Evolutionary conservation across 2,797 vertebrate species (phyloP).

Genomic region (Microhierax caerulescens): DNA sequence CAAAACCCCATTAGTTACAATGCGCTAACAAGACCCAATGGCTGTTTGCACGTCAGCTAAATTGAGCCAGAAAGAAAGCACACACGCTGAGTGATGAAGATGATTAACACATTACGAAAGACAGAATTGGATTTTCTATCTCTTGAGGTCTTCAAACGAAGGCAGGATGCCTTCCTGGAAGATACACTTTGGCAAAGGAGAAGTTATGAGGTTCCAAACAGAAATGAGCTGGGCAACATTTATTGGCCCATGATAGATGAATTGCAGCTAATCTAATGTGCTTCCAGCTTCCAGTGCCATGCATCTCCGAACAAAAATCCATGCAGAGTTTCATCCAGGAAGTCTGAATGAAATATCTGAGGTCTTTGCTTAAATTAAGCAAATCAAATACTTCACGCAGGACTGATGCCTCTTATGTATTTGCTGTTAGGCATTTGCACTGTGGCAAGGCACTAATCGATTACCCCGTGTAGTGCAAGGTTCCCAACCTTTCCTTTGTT

Average conservation of each 20-base stretch:
- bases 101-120: constrained; percentile 16
- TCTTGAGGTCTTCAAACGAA: neutral
- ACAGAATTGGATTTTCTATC: constrained; percentile 39
- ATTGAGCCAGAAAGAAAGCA: neutral
- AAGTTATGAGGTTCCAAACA: neutral
- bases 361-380: neutral
- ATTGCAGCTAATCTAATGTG: neutral
- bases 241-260: constrained; percentile 6
- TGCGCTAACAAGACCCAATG: neutral
- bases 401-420: neutral
- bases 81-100: neutral
- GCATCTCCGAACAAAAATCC: neutral
- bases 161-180: neutral
- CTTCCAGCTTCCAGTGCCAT: neutral
- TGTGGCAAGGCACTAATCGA: neutral
- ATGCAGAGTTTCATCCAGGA: neutral
- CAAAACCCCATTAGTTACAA: neutral
- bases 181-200: neutral
- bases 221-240: neutral
- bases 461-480: accelerated
- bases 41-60: neutral
- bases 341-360: constrained; percentile 5
- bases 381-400: neutral
- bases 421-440: neutral
- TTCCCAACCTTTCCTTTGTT: neutral